Percentiles rank a stretch among this genome's conserved stretches.
These are phyloP conservation scores for Cladopsammia gracilis DNA, from an alignment of 64 coral and sea anemone genomes.

Conservation along the genomic window DNA sequence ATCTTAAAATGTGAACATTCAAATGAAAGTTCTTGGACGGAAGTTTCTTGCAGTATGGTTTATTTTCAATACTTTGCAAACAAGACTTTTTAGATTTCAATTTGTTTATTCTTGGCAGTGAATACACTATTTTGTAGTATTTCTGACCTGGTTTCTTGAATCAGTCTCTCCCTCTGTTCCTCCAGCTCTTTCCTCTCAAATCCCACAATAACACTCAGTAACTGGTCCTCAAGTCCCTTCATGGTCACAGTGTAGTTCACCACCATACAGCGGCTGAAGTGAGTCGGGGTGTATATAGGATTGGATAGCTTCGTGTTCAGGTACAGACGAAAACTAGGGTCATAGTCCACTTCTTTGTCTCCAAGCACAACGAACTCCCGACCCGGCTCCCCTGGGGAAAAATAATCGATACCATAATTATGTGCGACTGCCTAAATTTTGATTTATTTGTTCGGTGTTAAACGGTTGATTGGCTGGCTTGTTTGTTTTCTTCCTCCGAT, in stretches of 20 bases:
- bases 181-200: conserved; percentile 99
- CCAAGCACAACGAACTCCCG: conserved; percentile 93
- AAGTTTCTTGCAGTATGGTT: no score
- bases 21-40: no score
- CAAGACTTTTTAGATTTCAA: no score
- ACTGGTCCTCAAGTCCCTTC: conserved; percentile 95
- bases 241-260: conserved; percentile 97
- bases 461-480: neutral
- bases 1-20: no score
- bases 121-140: neutral
- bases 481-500: neutral
- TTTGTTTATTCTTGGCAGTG: no score
- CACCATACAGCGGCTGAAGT: conserved; percentile 96
- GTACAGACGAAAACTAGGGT: conserved; percentile 94
- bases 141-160: conserved; percentile 95
- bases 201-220: conserved; percentile 95
- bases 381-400: conserved; percentile 80
- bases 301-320: conserved; percentile 99
- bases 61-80: no score
- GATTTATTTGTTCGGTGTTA: no score
- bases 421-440: neutral
- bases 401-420: neutral
- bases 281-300: conserved; percentile 94
- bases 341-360: conserved; percentile 98
- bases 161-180: conserved; percentile 97